Percentiles rank a stretch among this genome's conserved stretches.
Conservation (phyloP, 2,797 vertebrate species). For the Melanogrammus aeglefinus region DNA sequence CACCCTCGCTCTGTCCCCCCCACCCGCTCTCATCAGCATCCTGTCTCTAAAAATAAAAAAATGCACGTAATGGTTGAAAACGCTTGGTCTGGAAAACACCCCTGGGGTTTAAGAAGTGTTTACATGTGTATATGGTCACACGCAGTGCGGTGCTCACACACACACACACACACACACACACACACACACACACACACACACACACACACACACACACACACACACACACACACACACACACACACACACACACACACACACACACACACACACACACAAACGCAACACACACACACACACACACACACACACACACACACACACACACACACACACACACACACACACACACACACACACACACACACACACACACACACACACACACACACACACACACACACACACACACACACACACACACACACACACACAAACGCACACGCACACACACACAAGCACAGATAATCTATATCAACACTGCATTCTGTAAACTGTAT, state of each 20-base stretch:
- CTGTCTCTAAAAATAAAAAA: constrained; percentile 69
- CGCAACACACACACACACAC: constrained; percentile 2
- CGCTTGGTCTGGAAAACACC: constrained; percentile 41
- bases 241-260: constrained; percentile 1
- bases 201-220: neutral
- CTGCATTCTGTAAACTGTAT: constrained; percentile 12
- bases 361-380: constrained; percentile 5
- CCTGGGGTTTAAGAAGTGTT: constrained; percentile 52
- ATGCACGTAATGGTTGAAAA: constrained; percentile 18
- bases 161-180: constrained; percentile 8
- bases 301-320: neutral
- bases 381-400: constrained; percentile 11
- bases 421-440: constrained; percentile 2
- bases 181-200: constrained; percentile 6
- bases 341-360: neutral
- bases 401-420: neutral
- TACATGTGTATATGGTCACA: constrained; percentile 37
- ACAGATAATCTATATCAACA: neutral
- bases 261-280: constrained; percentile 11
- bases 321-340: neutral
- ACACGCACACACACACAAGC: constrained; percentile 18
- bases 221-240: neutral
- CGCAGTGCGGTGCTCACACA: neutral
- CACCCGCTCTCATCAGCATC: constrained; percentile 57
- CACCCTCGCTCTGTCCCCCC: constrained; percentile 16